A percentile compares a stretch with the other conserved stretches of the same genome.
Conservation (phyloP, 2,888 invertebrate genomes). For the Apodemia mormo region DNA sequence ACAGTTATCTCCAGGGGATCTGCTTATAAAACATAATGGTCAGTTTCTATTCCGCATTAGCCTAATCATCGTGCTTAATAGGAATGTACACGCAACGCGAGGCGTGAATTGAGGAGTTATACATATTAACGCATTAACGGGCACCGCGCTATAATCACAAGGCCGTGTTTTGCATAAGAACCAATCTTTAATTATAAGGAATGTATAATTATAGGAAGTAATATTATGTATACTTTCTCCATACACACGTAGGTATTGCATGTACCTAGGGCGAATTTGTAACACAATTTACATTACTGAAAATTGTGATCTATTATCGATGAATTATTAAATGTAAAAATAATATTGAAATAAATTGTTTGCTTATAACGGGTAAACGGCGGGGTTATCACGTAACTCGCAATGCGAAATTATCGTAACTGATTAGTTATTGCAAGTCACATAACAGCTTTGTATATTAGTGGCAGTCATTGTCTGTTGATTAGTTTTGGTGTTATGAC, state of each 20-base stretch:
- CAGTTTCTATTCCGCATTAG: conserved; percentile 37
- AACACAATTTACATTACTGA: too few relatives aligned
- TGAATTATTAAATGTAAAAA: too few relatives aligned
- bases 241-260: not conserved
- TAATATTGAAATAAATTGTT: too few relatives aligned
- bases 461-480: too few relatives aligned
- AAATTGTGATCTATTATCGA: too few relatives aligned
- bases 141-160: conserved; percentile 22
- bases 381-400: too few relatives aligned
- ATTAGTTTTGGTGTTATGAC: too few relatives aligned
- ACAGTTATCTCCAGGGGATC: conserved; percentile 15
- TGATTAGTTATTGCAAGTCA: too few relatives aligned
- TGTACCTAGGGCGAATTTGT: not conserved
- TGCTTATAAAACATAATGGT: conserved; percentile 27
- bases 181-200: conserved; percentile 1
- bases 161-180: conserved; percentile 8
- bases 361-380: too few relatives aligned
- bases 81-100: conserved; percentile 46
- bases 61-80: conserved; percentile 44
- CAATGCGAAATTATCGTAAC: too few relatives aligned
- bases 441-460: too few relatives aligned
- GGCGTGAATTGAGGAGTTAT: conserved; percentile 48
- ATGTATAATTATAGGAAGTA: conserved; percentile 2
- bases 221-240: conserved; percentile 8
- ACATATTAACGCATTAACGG: conserved; percentile 43